A percentile compares a stretch with the other conserved stretches of the same genome.
Conservation (phyloP, 2,888 invertebrate species). For the Liopterus haemorrhoidalis region DNA sequence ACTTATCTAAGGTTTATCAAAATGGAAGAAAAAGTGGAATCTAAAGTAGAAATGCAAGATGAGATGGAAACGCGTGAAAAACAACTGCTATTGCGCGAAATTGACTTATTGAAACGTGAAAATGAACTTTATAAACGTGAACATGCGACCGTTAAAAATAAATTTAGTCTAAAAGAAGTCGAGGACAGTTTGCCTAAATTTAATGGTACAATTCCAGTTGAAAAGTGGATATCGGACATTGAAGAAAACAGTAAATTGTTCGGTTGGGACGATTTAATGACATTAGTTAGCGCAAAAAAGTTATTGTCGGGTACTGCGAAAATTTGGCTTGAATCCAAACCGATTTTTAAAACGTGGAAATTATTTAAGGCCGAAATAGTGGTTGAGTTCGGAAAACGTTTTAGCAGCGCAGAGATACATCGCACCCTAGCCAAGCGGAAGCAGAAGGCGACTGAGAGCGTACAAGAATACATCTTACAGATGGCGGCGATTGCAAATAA, state of each 20-base stretch:
- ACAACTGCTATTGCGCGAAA: no score
- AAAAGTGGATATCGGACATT: slow-evolving; percentile 20
- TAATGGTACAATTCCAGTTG: no score
- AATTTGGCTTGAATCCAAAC: slow-evolving; percentile 13
- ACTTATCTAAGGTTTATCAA: no score
- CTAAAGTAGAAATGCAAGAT: no score
- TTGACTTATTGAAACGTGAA: no score
- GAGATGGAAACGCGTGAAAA: no score
- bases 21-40: no score
- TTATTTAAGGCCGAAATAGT: slow-evolving; percentile 9
- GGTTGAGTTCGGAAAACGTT: slow-evolving; percentile 4
- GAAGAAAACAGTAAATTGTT: slow-evolving; percentile 14
- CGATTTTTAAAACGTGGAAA: slow-evolving; percentile 8
- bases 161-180: no score
- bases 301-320: slow-evolving; percentile 18
- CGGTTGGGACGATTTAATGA: slow-evolving; percentile 18
- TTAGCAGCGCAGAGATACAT: no score
- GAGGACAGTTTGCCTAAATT: no score
- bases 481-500: neutral
- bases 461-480: neutral
- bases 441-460: neutral
- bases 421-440: neutral
- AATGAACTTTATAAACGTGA: no score
- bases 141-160: no score
- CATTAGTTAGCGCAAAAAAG: slow-evolving; percentile 20